A percentile compares a stretch with the other conserved stretches of the same genome.
Evolutionary conservation across 2,113 vertebrate species (phyloP).

Genomic region (Oxyruncus cristatus): DNA sequence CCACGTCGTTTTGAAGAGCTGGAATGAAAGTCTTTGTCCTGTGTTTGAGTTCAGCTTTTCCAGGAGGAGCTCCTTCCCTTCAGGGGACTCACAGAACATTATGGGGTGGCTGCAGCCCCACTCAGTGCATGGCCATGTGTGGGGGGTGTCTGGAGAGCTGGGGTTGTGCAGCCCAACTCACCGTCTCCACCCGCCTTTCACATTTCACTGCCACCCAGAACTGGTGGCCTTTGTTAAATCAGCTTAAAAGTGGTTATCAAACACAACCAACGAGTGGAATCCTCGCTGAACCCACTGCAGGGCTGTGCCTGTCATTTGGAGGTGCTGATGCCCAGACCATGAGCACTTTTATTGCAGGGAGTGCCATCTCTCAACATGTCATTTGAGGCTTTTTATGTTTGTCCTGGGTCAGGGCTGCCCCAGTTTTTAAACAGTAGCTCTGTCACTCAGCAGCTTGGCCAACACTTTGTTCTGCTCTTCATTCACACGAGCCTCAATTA

Average conservation of each 20-base stretch:
- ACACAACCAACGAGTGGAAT: background rate
- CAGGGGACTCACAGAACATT: background rate
- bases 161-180: background rate
- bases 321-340: background rate
- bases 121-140: accelerated
- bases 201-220: background rate
- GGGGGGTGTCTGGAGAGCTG: background rate
- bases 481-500: background rate
- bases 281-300: background rate
- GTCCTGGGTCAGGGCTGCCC: background rate
- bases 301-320: background rate
- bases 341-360: background rate
- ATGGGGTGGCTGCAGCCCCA: background rate
- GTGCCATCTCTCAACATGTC: background rate
- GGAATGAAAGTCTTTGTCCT: background rate
- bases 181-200: background rate
- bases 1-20: background rate
- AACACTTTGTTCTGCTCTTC: background rate
- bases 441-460: conserved; percentile 10
- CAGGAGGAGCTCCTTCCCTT: background rate
- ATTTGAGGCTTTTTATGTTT: background rate
- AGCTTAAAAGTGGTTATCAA: background rate
- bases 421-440: background rate
- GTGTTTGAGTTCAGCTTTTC: background rate
- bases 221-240: background rate